Base-by-base conservation (phyloP, 35 echinoderm and acorn worm genomes). In the Acanthaster planci region DNA sequence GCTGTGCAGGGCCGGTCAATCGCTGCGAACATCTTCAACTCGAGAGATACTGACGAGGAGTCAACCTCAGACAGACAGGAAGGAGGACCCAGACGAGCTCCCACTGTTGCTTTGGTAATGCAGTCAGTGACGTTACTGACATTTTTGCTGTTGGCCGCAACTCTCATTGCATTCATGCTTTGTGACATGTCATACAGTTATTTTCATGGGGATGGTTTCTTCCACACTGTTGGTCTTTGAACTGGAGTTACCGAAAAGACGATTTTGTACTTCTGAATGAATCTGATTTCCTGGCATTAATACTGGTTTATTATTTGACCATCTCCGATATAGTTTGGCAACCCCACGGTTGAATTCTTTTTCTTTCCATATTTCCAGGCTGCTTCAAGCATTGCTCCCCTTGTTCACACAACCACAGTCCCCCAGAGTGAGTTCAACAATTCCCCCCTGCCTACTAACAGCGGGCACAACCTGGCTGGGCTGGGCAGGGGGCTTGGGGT, bases 11-110 rank as follows among this genome's bases (percentile, higher is more conserved):
- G 64, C 7, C 64, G 64, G 22, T 26, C 64, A 19, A 72, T 72
- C 34, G 64, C 64, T 72, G 64, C 64, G 21, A 72, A 72, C 64
- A 72, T 72, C 34, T 72, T 72, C 64, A 21, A 72, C 64, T 72
- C 64, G 7, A 21, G 34, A 0, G 26, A 2, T 5, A 12, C 64
- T 27, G 26, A 72, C 10, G 26, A 72, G 34, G 64, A 72, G 18
- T 72, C 64, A 26, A 27, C 64, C 14, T 3, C 23, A 72, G 34
- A 35, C 2, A 26, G 10, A 14, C 42, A 47, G 12, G 64, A 72
- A 26, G 23, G 1, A 9, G 64, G 10, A 26, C 14, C 64, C 34
- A 72, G 64, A 36, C 64, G 64, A 7, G 19, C 64, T 72, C 19
- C 23, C 34, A 72, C 64, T 72, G 64, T 72, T 34, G 26, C 64